These are phyloP conservation scores for Corynorhinus townsendii DNA, from an alignment of 2,113 vertebrate species.

Conservation along the genomic window DNA sequence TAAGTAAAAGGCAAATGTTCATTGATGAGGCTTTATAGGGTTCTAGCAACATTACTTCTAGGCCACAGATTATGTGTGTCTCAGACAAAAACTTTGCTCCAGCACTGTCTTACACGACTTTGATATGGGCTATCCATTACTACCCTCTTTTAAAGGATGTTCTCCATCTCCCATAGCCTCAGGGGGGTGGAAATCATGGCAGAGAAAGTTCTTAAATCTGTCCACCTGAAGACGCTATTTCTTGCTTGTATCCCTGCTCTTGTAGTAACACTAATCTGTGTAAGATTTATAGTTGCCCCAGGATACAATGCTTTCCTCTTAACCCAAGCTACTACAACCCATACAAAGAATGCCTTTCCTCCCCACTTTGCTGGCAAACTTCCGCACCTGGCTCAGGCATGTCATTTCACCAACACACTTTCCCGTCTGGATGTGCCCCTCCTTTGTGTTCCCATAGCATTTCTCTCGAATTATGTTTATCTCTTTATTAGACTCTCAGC, in stretches of 20 bases:
- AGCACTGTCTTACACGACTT: background rate
- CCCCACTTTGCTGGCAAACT: background rate
- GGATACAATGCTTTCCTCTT: background rate
- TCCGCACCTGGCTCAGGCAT: background rate
- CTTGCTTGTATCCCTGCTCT: background rate
- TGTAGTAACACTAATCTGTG: no score
- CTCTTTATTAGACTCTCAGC: background rate
- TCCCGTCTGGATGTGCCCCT: background rate
- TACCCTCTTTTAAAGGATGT: background rate
- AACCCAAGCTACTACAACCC: background rate
- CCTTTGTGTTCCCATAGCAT: background rate
- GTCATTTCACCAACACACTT: background rate
- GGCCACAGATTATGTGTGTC: background rate
- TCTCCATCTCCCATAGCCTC: background rate
- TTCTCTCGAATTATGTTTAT: background rate
- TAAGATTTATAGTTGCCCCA: background rate
- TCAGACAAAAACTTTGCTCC: background rate
- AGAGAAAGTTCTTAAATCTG: background rate
- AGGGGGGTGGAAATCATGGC: background rate
- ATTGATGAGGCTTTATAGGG: background rate
- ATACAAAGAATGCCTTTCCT: background rate
- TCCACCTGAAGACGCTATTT: background rate
- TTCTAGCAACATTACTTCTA: slow-evolving; percentile 4
- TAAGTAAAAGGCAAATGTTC: background rate
- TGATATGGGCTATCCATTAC: background rate